phyloP scores from a whole-genome alignment of 2,113 vertebrate species.

The Lates calcarifer region DNA sequence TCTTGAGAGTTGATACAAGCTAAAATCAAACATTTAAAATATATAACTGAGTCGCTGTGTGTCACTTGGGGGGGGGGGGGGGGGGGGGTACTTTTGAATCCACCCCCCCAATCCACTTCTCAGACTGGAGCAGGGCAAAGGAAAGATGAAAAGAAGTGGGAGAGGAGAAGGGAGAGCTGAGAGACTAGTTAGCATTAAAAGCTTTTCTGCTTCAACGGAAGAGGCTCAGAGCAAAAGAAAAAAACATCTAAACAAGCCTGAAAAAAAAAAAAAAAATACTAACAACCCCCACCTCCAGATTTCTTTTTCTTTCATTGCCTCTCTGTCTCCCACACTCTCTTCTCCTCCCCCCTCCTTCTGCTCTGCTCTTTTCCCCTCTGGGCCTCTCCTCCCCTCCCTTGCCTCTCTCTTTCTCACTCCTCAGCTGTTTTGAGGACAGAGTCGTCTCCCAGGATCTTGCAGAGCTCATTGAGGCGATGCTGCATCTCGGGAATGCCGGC shows the following conservation, averaged over 20 bases:
- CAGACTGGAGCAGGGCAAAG: background rate
- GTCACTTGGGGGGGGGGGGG: background rate
- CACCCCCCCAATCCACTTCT: background rate
- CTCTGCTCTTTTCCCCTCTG: background rate
- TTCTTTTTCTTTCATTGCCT: conserved; percentile 41
- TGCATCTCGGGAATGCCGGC: conserved; percentile 99
- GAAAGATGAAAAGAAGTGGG: conserved; percentile 18
- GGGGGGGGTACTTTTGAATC: conserved; percentile 16
- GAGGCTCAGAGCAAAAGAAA: conserved; percentile 11
- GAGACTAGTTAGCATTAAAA: conserved; percentile 1
- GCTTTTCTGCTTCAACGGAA: background rate
- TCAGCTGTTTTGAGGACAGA: conserved; percentile 93
- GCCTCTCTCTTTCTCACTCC: conserved; percentile 53
- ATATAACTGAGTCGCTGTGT: conserved; percentile 15
- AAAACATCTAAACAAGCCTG: background rate
- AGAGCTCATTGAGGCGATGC: conserved; percentile 95
- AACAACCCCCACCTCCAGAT: background rate
- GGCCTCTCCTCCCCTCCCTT: background rate
- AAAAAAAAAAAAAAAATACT: background rate
- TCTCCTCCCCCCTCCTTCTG: background rate
- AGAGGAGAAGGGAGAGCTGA: conserved; percentile 6
- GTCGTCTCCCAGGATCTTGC: conserved; percentile 97
- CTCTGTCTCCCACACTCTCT: background rate
- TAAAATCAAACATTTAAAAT: conserved; percentile 27
- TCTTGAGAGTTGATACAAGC: background rate